phyloP scores from a whole-genome alignment of 2,113 vertebrate species.

The Grus americana region DNA sequence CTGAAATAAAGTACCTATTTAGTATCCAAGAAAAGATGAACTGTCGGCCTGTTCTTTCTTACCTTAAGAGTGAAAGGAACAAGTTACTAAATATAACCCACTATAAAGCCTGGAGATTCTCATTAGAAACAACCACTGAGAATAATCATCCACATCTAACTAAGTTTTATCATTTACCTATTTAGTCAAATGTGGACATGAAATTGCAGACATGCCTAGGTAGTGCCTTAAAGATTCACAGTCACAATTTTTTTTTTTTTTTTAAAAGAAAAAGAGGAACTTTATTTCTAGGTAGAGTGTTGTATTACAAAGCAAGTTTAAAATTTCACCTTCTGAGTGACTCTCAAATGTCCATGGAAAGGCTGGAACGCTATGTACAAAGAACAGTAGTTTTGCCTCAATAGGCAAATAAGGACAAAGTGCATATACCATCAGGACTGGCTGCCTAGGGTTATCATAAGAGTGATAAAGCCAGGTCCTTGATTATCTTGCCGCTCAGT shows the following conservation, averaged over 20 bases:
- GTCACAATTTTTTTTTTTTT: not conserved
- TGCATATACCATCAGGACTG: not conserved
- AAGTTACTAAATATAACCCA: not conserved
- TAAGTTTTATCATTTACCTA: not conserved
- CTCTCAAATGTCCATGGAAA: not conserved
- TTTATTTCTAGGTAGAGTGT: constrained; percentile 46
- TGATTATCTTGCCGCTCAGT: constrained; percentile 74
- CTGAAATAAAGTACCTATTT: not conserved
- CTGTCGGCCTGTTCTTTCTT: not conserved
- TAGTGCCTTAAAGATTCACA: not conserved
- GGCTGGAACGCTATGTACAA: constrained; percentile 45
- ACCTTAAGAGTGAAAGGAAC: not conserved
- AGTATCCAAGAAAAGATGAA: not conserved
- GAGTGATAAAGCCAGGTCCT: constrained; percentile 78
- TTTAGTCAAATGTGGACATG: not conserved
- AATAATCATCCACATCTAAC: not conserved
- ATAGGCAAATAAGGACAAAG: not conserved
- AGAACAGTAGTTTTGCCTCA: not conserved
- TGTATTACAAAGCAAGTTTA: not conserved
- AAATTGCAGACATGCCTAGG: accelerated
- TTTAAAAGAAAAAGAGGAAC: not conserved
- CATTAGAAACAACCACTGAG: not conserved
- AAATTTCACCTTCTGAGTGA: not conserved
- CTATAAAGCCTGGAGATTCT: not conserved
- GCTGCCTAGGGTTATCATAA: not conserved